Evolutionary conservation across 1,140 invertebrate species (phyloP).

Genomic region (Reticulitermes speratus): DNA sequence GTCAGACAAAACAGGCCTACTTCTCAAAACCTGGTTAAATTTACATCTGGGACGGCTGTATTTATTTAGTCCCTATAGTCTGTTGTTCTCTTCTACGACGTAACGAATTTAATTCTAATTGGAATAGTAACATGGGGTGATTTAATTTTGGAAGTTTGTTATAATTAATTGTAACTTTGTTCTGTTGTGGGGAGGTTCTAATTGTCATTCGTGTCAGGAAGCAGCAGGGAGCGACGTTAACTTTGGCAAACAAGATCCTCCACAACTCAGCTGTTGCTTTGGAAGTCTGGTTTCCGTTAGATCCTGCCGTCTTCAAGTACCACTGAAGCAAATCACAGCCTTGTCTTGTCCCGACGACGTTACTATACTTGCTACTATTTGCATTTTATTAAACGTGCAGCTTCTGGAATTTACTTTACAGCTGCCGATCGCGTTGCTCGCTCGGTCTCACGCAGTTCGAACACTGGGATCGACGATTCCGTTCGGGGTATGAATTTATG

Average conservation of each 20-base stretch:
- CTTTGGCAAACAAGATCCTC: not conserved
- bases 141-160: constrained; percentile 10
- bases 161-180: constrained; percentile 15
- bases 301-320: not conserved
- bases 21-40: too few relatives aligned
- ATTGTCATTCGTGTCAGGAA: constrained; percentile 18
- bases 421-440: too few relatives aligned
- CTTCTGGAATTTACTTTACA: too few relatives aligned
- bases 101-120: constrained; percentile 13
- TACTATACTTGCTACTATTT: not conserved
- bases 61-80: not conserved
- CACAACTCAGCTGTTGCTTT: not conserved
- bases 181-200: constrained; percentile 3
- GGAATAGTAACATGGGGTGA: constrained; percentile 5
- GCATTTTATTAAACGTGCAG: too few relatives aligned
- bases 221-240: not conserved
- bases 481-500: too few relatives aligned
- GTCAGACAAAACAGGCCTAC: too few relatives aligned
- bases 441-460: too few relatives aligned
- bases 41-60: too few relatives aligned
- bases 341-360: not conserved
- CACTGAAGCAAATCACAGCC: not conserved
- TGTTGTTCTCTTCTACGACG: not conserved
- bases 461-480: too few relatives aligned
- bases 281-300: not conserved